Evolutionary conservation across 2,113 vertebrate genomes (phyloP).

Genomic region (Chlorocebus sabaeus): DNA sequence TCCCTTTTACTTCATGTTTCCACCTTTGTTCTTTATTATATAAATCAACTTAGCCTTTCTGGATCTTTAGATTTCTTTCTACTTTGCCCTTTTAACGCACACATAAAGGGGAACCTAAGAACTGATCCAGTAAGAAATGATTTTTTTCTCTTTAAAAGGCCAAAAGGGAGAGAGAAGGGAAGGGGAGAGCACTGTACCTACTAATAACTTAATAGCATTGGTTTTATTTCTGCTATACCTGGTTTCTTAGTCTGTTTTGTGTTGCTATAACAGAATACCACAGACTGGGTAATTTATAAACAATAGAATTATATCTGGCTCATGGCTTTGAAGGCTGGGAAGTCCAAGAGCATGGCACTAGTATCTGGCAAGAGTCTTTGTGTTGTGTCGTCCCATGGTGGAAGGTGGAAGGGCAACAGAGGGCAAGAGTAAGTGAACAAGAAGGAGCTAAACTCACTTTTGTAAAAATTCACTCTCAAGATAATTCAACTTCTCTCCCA

Average conservation of each 20-base stretch:
- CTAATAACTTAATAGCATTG: background rate
- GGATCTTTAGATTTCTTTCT: background rate
- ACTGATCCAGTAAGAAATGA: background rate
- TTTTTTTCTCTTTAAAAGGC: background rate
- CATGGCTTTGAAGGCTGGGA: background rate
- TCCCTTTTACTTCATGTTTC: background rate
- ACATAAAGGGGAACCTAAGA: background rate
- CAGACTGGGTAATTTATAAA: background rate
- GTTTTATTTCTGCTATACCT: background rate
- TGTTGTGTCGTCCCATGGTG: background rate
- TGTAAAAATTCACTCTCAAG: background rate
- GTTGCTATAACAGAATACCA: background rate
- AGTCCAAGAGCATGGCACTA: background rate
- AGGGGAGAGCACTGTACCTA: background rate
- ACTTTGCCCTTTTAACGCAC: background rate
- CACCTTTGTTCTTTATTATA: background rate
- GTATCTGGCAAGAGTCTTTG: background rate
- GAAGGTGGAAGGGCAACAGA: background rate
- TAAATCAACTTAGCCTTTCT: background rate
- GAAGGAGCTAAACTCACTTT: background rate
- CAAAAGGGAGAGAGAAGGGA: background rate
- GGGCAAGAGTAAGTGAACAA: background rate
- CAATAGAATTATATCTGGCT: background rate
- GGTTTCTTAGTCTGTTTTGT: background rate
- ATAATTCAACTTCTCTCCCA: background rate